Conservation (phyloP, 2,888 invertebrate species). For the Leptinotarsa rubiginosa region DNA sequence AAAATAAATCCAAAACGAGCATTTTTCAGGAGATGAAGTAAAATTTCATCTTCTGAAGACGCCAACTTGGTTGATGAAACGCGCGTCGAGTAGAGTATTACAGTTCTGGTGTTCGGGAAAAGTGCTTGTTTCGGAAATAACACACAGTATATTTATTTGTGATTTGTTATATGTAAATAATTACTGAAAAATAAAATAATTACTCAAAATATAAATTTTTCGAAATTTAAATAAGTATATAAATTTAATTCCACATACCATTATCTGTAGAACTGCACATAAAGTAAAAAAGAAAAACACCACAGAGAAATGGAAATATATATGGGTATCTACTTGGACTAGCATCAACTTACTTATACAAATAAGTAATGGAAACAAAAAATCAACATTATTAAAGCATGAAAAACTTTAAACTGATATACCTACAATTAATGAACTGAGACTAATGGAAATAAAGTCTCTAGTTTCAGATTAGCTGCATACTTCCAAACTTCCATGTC, state of each 20-base stretch:
- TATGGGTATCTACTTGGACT: conserved; percentile 1
- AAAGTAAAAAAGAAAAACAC: conserved; percentile 14
- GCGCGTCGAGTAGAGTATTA: too few relatives aligned
- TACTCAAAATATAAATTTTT: too few relatives aligned
- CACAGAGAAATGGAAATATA: conserved; percentile 1
- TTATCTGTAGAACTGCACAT: conserved; percentile 21
- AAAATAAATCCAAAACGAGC: too few relatives aligned
- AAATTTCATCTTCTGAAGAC: too few relatives aligned
- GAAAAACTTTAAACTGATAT: conserved; percentile 2
- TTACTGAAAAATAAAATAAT: too few relatives aligned
- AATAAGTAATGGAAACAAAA: conserved; percentile 22
- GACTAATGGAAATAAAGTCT: background rate
- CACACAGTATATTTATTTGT: too few relatives aligned
- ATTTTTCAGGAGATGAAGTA: too few relatives aligned
- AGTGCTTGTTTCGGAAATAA: too few relatives aligned
- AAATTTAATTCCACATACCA: conserved; percentile 17
- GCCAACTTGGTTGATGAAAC: too few relatives aligned
- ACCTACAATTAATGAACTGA: background rate
- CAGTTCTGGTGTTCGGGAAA: too few relatives aligned
- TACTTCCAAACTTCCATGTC: background rate
- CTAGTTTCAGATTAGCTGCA: background rate
- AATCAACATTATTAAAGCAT: conserved; percentile 13
- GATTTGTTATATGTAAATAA: too few relatives aligned
- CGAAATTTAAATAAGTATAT: background rate
- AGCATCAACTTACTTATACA: conserved; percentile 1